phyloP scores from a whole-genome alignment of 2,888 invertebrate genomes.

The Villa cingulata region DNA sequence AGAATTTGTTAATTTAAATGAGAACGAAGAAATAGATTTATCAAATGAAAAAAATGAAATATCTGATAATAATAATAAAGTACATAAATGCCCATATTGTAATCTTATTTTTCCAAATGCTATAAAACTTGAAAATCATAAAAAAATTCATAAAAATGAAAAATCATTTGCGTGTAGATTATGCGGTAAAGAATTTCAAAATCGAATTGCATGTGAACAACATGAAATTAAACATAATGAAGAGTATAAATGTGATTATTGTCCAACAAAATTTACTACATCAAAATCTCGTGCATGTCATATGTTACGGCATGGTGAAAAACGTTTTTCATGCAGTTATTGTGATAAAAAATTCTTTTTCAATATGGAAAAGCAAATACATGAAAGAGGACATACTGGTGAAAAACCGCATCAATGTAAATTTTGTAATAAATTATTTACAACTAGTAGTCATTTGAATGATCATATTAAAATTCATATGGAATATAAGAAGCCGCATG shows the following conservation, averaged over 20 bases:
- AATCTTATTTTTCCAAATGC: no score
- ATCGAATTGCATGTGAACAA: not conserved
- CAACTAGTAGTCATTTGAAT: not conserved
- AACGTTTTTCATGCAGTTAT: not conserved
- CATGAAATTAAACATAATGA: not conserved
- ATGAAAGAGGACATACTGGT: not conserved
- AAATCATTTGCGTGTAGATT: not conserved
- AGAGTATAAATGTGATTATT: not conserved
- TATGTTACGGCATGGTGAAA: not conserved
- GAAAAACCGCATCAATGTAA: not conserved
- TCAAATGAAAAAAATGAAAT: no score
- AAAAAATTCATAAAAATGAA: no score
- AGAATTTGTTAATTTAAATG: no score
- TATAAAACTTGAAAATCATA: no score
- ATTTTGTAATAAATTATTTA: not conserved
- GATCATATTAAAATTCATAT: not conserved
- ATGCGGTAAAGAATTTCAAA: not conserved
- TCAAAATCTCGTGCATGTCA: not conserved
- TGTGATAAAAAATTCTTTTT: not conserved
- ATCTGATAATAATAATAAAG: no score
- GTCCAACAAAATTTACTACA: not conserved
- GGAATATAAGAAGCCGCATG: not conserved
- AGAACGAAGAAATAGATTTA: no score
- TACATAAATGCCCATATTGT: no score
- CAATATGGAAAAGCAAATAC: not conserved